Evolutionary conservation across 23 tunicate species (phyloP).

Genomic region (Styela clava): DNA sequence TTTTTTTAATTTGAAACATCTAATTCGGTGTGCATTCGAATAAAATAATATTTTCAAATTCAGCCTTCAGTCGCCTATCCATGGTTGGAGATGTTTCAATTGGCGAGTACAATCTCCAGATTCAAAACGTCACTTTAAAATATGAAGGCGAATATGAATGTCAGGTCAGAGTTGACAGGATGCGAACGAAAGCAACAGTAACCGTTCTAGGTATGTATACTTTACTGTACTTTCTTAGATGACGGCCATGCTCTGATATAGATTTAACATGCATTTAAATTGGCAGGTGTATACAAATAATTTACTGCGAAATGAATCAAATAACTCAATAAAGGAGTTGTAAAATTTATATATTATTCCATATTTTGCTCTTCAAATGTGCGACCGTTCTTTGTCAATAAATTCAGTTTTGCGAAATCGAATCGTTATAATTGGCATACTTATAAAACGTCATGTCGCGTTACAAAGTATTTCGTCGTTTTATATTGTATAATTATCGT

Average conservation of each 20-base stretch:
- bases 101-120: conserved; percentile 72
- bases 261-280: no score
- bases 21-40: no score
- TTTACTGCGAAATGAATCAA: no score
- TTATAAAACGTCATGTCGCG: neutral
- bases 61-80: conserved; percentile 17
- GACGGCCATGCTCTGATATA: no score
- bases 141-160: conserved; percentile 72
- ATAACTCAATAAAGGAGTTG: no score
- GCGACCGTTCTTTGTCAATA: no score
- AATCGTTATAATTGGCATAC: neutral
- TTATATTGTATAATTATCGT: neutral
- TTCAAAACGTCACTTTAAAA: conserved; percentile 30
- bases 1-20: neutral
- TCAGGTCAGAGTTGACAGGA: conserved; percentile 45
- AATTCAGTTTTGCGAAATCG: neutral
- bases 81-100: conserved; percentile 71
- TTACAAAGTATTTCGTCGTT: neutral
- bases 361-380: no score
- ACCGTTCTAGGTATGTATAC: conserved; percentile 71
- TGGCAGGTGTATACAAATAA: no score
- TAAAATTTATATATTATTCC: no score
- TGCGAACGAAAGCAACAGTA: conserved; percentile 39
- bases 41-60: no score
- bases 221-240: neutral